A percentile compares a stretch with the other conserved stretches of the same genome.
These are phyloP conservation scores for Ennomos erosarius DNA, from an alignment of 2,888 invertebrate species.

Conservation along the genomic window DNA sequence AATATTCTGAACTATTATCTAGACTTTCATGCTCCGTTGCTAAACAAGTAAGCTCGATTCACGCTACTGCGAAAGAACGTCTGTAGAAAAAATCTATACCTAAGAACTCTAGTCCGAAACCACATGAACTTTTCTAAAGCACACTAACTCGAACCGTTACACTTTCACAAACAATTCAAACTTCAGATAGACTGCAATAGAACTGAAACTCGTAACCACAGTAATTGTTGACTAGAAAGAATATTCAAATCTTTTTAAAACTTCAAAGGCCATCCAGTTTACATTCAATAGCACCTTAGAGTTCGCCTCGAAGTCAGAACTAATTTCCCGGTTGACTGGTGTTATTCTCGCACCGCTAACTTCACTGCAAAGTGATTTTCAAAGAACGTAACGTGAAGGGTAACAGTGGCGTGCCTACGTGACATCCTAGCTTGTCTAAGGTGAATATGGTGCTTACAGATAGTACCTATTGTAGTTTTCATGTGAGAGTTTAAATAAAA, in stretches of 20 bases:
- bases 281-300: slow-evolving; percentile 60
- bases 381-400: slow-evolving; percentile 25
- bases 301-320: slow-evolving; percentile 72
- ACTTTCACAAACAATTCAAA: no score
- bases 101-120: no score
- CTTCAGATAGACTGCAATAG: no score
- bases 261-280: slow-evolving; percentile 46
- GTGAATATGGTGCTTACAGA: slow-evolving; percentile 3
- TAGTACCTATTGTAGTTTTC: not conserved
- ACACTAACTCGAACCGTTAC: no score
- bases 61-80: no score
- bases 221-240: slow-evolving; percentile 11
- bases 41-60: no score
- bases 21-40: no score
- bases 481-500: no score
- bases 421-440: slow-evolving; percentile 16
- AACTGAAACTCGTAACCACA: not conserved
- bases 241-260: slow-evolving; percentile 32
- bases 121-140: no score
- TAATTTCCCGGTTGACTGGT: slow-evolving; percentile 81
- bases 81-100: no score
- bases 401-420: slow-evolving; percentile 36
- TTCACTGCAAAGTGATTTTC: slow-evolving; percentile 82
- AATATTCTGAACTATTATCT: no score
- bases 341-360: slow-evolving; percentile 76